phyloP scores from a whole-genome alignment of 2,797 vertebrate species.

The Naso thynnoides region DNA sequence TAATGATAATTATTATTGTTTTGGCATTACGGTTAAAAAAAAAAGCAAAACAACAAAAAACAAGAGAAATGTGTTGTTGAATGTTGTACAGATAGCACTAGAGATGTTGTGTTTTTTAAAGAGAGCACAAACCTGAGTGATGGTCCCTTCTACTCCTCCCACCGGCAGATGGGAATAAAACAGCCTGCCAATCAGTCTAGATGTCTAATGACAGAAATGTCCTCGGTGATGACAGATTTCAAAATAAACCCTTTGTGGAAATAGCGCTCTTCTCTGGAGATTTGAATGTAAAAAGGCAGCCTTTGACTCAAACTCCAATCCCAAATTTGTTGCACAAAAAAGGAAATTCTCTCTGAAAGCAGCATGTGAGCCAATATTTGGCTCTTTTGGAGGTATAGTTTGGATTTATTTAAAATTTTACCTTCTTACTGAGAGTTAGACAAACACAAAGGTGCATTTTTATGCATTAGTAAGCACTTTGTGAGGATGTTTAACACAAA shows the following conservation, averaged over 20 bases:
- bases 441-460: neutral
- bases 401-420: neutral
- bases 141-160: conserved; percentile 70
- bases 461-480: neutral
- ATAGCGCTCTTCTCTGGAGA: conserved; percentile 9
- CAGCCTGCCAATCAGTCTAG: conserved; percentile 54
- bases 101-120: conserved; percentile 85
- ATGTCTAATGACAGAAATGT: conserved; percentile 40
- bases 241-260: conserved; percentile 16
- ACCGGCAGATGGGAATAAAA: conserved; percentile 72
- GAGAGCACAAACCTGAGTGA: conserved; percentile 82
- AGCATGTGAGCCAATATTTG: conserved; percentile 10
- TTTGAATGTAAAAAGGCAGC: conserved; percentile 45
- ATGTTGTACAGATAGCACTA: conserved; percentile 91
- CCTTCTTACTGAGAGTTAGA: neutral
- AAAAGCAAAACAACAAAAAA: conserved; percentile 54
- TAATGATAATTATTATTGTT: conserved; percentile 86
- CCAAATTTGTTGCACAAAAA: conserved; percentile 42
- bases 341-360: conserved; percentile 18
- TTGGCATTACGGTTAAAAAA: conserved; percentile 83
- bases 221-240: conserved; percentile 28
- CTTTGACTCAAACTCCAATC: conserved; percentile 26
- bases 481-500: neutral
- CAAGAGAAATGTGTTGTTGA: conserved; percentile 85
- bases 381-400: conserved; percentile 5